Conservation (phyloP, 2,113 vertebrate genomes). For the Myiozetetes cayanensis region DNA sequence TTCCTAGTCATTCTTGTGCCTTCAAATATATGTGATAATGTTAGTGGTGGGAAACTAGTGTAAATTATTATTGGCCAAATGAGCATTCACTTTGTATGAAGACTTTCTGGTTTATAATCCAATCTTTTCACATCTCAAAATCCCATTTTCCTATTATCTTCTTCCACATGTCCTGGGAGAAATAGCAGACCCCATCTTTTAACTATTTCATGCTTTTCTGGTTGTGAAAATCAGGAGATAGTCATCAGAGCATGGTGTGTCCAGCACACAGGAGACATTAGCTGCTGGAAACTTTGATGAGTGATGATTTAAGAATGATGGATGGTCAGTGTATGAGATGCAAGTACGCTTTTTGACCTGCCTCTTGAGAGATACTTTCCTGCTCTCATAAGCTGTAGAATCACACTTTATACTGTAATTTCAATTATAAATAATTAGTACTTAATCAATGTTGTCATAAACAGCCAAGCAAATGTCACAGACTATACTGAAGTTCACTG, state of each 20-base stretch:
- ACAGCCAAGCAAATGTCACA: background rate
- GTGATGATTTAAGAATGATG: background rate
- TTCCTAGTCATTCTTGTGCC: background rate
- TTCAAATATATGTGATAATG: background rate
- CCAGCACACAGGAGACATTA: background rate
- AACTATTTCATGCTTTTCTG: background rate
- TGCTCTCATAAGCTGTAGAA: background rate
- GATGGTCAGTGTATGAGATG: background rate
- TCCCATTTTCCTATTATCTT: background rate
- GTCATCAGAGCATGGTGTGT: background rate
- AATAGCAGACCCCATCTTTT: background rate
- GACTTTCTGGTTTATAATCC: background rate
- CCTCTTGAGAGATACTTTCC: background rate
- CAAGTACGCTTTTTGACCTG: background rate
- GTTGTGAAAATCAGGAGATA: background rate
- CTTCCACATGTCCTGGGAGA: background rate
- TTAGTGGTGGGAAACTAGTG: background rate
- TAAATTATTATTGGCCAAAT: background rate
- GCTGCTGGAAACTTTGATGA: background rate
- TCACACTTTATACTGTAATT: background rate
- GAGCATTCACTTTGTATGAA: background rate
- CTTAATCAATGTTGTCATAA: background rate
- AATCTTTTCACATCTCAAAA: background rate
- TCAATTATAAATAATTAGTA: constrained; percentile 34
- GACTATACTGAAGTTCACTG: background rate